A percentile compares a stretch with the other conserved stretches of the same genome.
Conservation (phyloP, 2,113 vertebrate species). For the Halichoerus grypus region DNA sequence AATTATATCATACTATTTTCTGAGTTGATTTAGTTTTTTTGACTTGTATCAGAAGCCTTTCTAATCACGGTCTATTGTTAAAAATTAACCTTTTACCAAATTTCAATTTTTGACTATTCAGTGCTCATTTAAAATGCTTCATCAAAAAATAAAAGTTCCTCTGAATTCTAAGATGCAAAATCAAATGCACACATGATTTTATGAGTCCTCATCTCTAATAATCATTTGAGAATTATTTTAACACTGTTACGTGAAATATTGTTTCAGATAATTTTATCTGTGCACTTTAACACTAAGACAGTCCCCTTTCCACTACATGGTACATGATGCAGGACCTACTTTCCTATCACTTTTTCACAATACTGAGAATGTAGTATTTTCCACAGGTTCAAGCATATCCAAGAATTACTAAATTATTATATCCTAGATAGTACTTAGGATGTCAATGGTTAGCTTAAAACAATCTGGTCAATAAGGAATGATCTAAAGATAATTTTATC, state of each 20-base stretch:
- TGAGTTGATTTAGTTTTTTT: slow-evolving; percentile 18
- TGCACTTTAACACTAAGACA: neutral
- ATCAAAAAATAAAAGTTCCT: slow-evolving; percentile 40
- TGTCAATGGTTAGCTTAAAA: slow-evolving; percentile 3
- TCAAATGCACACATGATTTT: slow-evolving; percentile 28
- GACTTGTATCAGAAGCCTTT: slow-evolving; percentile 34
- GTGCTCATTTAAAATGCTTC: neutral
- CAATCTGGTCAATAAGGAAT: neutral
- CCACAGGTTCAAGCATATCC: neutral
- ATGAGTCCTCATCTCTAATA: slow-evolving; percentile 11
- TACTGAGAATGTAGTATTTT: slow-evolving; percentile 16
- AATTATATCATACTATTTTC: neutral
- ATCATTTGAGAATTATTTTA: slow-evolving; percentile 31
- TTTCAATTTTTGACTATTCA: neutral
- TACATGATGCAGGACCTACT: neutral
- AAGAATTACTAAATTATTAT: slow-evolving; percentile 10
- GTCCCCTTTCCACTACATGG: neutral
- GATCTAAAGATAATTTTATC: neutral
- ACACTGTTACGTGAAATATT: neutral
- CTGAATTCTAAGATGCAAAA: slow-evolving; percentile 47
- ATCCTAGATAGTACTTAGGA: neutral
- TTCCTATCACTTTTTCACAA: slow-evolving; percentile 49
- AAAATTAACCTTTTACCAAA: slow-evolving; percentile 48
- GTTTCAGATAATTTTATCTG: neutral
- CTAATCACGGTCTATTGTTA: slow-evolving; percentile 18